A percentile compares a stretch with the other conserved stretches of the same genome.
These are phyloP conservation scores for Drepana arcuata DNA, from an alignment of 1,140 invertebrate genomes.

Conservation along the genomic window DNA sequence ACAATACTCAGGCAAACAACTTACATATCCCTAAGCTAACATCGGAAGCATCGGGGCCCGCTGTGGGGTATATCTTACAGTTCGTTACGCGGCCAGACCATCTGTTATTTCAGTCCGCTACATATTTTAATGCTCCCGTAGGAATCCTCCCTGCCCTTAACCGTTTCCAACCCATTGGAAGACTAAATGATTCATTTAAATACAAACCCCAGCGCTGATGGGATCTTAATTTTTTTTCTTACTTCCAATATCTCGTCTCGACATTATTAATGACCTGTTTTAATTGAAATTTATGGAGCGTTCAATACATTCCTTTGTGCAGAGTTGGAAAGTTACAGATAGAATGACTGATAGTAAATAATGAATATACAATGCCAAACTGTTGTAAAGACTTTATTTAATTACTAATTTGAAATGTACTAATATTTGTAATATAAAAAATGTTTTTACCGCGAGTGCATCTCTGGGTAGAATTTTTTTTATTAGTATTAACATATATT, in stretches of 20 bases:
- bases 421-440: too few species aligned
- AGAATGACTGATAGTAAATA: too few species aligned
- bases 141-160: constrained; percentile 47
- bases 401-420: background rate
- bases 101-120: constrained; percentile 66
- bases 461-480: too few species aligned
- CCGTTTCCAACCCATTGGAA: constrained; percentile 53
- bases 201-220: constrained; percentile 40
- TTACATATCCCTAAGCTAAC: constrained; percentile 60
- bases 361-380: too few species aligned
- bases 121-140: constrained; percentile 59
- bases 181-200: constrained; percentile 57
- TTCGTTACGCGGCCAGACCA: constrained; percentile 56
- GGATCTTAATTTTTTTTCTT: constrained; percentile 16
- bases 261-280: constrained; percentile 14
- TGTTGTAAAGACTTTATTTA: background rate
- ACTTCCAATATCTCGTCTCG: constrained; percentile 13
- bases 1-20: constrained; percentile 65
- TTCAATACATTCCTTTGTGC: background rate
- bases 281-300: constrained; percentile 11
- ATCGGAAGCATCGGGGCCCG: constrained; percentile 44
- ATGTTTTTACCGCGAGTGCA: too few species aligned
- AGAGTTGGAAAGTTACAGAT: too few species aligned
- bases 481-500: too few species aligned
- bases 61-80: constrained; percentile 51